Evolutionary conservation across 2,888 invertebrate genomes (phyloP).

Genomic region (Asteroscopus sphinx): DNA sequence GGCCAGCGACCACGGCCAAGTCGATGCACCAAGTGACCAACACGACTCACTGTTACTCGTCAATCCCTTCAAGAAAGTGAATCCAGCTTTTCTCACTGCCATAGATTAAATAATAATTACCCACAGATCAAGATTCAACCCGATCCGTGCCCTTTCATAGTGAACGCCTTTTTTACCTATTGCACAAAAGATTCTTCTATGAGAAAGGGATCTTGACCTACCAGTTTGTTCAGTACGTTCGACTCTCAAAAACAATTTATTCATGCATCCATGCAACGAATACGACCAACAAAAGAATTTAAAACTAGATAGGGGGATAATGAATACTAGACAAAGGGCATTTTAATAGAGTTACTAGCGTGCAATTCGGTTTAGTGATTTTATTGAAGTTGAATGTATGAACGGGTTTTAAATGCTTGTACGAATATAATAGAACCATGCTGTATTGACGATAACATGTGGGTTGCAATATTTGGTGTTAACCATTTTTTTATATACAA

Average conservation of each 20-base stretch:
- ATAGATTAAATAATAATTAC: slow-evolving; percentile 75
- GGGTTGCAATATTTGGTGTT: slow-evolving; percentile 25
- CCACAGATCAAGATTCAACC: slow-evolving; percentile 73
- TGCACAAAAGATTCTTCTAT: slow-evolving; percentile 86
- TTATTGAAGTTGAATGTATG: slow-evolving; percentile 65
- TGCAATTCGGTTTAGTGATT: slow-evolving; percentile 80
- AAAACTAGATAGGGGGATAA: slow-evolving; percentile 89
- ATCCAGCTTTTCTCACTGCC: slow-evolving; percentile 47
- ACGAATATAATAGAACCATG: slow-evolving; percentile 49
- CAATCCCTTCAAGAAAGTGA: slow-evolving; percentile 47
- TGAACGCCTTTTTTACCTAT: slow-evolving; percentile 86
- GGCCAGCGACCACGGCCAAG: slow-evolving; percentile 56
- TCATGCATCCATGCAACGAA: slow-evolving; percentile 87
- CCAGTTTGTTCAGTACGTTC: slow-evolving; percentile 86
- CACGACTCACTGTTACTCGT: slow-evolving; percentile 27
- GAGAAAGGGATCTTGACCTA: slow-evolving; percentile 90
- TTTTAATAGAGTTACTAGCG: slow-evolving; percentile 88
- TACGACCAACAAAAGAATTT: slow-evolving; percentile 86
- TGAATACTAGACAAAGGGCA: slow-evolving; percentile 87
- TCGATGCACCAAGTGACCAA: slow-evolving; percentile 19
- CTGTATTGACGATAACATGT: slow-evolving; percentile 43
- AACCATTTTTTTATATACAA: slow-evolving; percentile 26
- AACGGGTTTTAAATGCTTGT: slow-evolving; percentile 64
- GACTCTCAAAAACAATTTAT: slow-evolving; percentile 87
- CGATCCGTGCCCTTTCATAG: slow-evolving; percentile 85